Evolutionary conservation across 2,113 vertebrate species (phyloP).

Genomic region (Pedionomus torquatus): DNA sequence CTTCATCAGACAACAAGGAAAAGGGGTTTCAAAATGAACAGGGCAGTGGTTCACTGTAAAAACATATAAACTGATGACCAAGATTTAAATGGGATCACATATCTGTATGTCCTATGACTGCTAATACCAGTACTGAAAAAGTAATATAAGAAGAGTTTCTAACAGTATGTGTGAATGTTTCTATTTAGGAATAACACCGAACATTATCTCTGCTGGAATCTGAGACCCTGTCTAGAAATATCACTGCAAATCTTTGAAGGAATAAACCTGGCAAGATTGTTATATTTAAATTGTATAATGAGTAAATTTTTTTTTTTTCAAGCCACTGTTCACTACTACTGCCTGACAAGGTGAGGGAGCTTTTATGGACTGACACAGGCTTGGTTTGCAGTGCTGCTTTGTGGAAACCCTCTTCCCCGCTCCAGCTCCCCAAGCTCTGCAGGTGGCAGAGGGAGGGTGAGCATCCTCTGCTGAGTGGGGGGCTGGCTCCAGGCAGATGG

Average conservation of each 20-base stretch:
- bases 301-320: background rate
- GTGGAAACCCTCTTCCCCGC: background rate
- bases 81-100: background rate
- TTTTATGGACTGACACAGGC: background rate
- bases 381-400: background rate
- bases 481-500: background rate
- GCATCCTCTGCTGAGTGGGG: background rate
- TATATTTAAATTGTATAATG: background rate
- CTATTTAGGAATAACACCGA: background rate
- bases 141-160: background rate
- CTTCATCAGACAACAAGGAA: background rate
- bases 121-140: background rate
- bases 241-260: background rate
- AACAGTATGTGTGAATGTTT: background rate
- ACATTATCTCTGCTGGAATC: background rate
- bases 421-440: accelerated
- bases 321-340: background rate
- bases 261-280: background rate
- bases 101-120: background rate
- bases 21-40: background rate
- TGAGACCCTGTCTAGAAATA: background rate
- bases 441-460: background rate
- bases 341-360: background rate
- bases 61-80: background rate
- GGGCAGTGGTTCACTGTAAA: background rate